Conservation (phyloP, 2,888 invertebrate genomes). For the Scrobipalpa atriplicella region DNA sequence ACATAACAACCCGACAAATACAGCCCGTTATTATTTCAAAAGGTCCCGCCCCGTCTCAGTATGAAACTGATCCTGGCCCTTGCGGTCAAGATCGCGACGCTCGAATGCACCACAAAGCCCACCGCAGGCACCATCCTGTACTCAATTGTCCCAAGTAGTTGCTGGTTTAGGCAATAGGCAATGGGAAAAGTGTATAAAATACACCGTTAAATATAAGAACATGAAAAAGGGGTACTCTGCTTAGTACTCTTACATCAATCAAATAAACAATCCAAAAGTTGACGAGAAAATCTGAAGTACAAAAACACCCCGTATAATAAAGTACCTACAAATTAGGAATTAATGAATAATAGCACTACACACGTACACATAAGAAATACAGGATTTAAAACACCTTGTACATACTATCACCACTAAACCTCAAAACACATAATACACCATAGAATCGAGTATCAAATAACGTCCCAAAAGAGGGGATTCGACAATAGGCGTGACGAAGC, state of each 20-base stretch:
- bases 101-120: slow-evolving; percentile 67
- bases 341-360: no score
- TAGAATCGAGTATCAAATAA: slow-evolving; percentile 56
- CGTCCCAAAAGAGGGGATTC: slow-evolving; percentile 56
- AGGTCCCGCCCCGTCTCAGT: slow-evolving; percentile 42
- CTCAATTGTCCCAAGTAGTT: no score
- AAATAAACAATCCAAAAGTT: no score
- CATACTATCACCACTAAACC: slow-evolving; percentile 50
- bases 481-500: slow-evolving; percentile 62
- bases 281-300: no score
- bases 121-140: slow-evolving; percentile 52
- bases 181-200: no score
- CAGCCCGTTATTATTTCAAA: slow-evolving; percentile 2
- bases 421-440: slow-evolving; percentile 51
- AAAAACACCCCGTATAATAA: no score
- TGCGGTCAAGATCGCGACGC: slow-evolving; percentile 70
- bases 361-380: no score
- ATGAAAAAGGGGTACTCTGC: no score
- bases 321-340: no score
- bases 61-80: slow-evolving; percentile 69
- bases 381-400: neutral
- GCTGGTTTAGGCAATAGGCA: no score
- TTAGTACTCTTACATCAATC: no score
- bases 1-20: neutral
- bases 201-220: no score